Evolutionary conservation across 2,797 vertebrate genomes (phyloP).

Genomic region (Buphagus erythrorhynchus): DNA sequence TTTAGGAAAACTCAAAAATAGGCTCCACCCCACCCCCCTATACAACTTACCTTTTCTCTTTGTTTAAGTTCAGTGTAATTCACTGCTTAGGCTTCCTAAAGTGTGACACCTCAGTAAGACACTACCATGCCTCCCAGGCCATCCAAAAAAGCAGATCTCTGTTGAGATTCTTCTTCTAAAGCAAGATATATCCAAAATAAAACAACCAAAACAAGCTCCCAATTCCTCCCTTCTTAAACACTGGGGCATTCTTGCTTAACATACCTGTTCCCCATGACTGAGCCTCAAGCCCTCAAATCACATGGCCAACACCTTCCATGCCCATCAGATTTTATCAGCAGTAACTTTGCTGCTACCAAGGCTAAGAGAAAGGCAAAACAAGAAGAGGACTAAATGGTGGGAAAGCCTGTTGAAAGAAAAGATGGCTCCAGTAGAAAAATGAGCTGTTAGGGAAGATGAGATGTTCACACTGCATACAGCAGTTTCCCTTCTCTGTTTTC

Average conservation of each 20-base stretch:
- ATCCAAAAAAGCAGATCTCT: not conserved
- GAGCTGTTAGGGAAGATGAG: not conserved
- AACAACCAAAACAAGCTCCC: accelerated
- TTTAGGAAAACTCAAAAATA: not conserved
- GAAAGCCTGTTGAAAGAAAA: not conserved
- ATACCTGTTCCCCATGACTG: not conserved
- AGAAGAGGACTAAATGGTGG: not conserved
- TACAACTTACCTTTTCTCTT: not conserved
- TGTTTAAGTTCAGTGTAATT: not conserved
- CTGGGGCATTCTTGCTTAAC: not conserved
- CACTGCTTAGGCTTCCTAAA: not conserved
- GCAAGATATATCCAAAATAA: not conserved
- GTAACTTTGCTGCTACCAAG: not conserved
- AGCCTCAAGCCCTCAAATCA: not conserved
- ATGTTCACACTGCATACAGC: not conserved
- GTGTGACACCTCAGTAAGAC: not conserved
- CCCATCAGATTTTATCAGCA: not conserved
- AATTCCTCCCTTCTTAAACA: accelerated
- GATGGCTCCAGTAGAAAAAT: not conserved
- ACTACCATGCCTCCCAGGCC: not conserved
- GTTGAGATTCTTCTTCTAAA: not conserved
- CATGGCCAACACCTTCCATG: accelerated
- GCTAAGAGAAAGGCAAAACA: not conserved
- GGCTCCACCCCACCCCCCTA: accelerated
- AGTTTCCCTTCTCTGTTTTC: not conserved